Base-by-base conservation (phyloP, 2,113 vertebrate genomes). In the Sarotherodon lohbergeri region DNA sequence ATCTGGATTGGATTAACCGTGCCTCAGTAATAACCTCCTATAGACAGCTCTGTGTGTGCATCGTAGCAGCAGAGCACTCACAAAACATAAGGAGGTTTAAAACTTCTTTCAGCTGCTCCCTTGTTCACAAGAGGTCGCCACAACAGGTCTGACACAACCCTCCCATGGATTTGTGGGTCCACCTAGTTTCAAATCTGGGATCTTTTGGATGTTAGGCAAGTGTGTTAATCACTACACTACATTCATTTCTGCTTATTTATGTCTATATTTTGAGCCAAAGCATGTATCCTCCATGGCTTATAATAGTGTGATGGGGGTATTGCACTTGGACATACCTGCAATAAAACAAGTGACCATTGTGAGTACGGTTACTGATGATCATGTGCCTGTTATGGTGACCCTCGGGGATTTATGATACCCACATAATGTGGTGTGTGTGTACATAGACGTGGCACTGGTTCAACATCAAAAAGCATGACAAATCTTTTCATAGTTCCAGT, bases 401-500 rank as follows among this genome's bases (percentile, higher is more conserved):
- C 71, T 76, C 24, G 16, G 68, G 24, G 43, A 76, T 48, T 48
- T 76, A 29, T 48, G 24, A 14, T 41, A 13, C 19, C 11, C 36
- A 4, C 63, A 41, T 22, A 68, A 68, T 22, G 34, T 13, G 19
- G 63, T 22, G 36, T 5, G 36, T 32, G 16, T 1, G 9, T 27
- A 0, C 27, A 52, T 8, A n/a, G 46, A 32, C 6, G 5, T 50
- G 9, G 4, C 43, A 2, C 43, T 12, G 6, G 22, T 29, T 76
- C 22, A 4, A 76, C 43, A 32, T 17, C 6, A 46, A 0, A 43
- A 7, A 46, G 7, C 13, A 73, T 6, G 39, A 76, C 43, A 76
- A 7, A 4, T 8, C 27, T 50, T 78, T 32, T 0, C 43, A 3
- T n/a, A 32, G 17, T 19, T 13, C 0, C 4, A 17, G 73, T 78